Base-by-base conservation (phyloP, 1,140 invertebrate genomes). In the Potamilus streckersoni region DNA sequence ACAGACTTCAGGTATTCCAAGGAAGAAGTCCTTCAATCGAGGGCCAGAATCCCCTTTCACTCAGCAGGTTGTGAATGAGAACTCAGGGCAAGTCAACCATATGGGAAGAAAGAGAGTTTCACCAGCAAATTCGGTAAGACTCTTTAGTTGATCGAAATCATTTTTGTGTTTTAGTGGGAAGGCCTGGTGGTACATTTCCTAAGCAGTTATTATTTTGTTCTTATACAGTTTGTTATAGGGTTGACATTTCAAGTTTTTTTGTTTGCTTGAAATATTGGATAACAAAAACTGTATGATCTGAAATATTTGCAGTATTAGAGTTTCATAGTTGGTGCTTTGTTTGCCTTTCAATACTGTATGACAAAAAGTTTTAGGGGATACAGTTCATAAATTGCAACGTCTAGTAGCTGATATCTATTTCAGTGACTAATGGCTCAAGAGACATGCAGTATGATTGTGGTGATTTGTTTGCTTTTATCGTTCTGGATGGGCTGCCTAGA, bases 41-140 rank as follows among this genome's bases (percentile, higher is more conserved):
- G 74, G 59, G 23, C 58, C 80, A 20, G 83, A 82, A 58, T 82
- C 80, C 61, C 78, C 85, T 15, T 84, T 86, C 73, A 83, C 80
- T 14, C 80, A 79, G 61, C 83, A 83, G 74, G 82, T 84, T 59
- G 83, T 84, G 38, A 84, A 83, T 72, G 76, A 71, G 66, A 72
- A 69, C 67, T 71, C 72, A 38, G 66, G 63, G 15, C 69, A 16
- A 23, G 61, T 55, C 27, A 55, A 69, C 31, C 62, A 27, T 16
- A 20, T 79, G 17, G 62, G 70, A 31, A 71, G 81, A 55, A 82
- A 80, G 59, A 82, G 82, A 73, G 78, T 86, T 27, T 87, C 85
- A 75, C 86, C 84, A 57, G 84, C 83, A 31, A 87, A 86, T 69
- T 87, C 86, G 16, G 84, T 86, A 76, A 83, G 86, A 78, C 38